phyloP scores from a whole-genome alignment of 2,113 vertebrate genomes.

The Cheirogaleus medius region DNA sequence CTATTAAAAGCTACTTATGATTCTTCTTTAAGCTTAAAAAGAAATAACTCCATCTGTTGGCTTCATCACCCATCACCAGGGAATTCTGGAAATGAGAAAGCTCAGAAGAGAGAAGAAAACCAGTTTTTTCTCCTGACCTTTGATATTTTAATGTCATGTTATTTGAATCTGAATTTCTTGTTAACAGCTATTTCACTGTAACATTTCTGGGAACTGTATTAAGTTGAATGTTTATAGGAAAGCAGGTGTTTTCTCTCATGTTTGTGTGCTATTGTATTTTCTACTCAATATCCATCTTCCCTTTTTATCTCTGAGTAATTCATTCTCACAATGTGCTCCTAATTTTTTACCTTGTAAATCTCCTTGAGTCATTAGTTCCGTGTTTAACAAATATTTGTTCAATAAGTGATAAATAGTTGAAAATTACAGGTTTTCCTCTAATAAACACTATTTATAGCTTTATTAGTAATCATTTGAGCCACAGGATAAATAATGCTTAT shows the following conservation, averaged over 20 bases:
- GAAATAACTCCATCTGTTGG: conserved; percentile 66
- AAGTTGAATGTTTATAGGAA: conserved; percentile 68
- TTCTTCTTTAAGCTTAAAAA: conserved; percentile 71
- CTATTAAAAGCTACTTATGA: conserved; percentile 68
- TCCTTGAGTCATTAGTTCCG: background rate
- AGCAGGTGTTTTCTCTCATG: conserved; percentile 71
- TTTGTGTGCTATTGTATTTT: conserved; percentile 46
- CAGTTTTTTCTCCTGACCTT: conserved; percentile 63
- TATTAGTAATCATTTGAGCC: conserved; percentile 5
- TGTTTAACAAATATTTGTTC: conserved; percentile 44
- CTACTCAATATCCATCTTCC: conserved; percentile 16
- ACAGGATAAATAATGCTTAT: background rate
- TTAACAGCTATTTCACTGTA: conserved; percentile 63
- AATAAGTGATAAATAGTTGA: conserved; percentile 36
- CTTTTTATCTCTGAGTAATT: background rate
- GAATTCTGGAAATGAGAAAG: conserved; percentile 29
- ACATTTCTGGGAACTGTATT: conserved; percentile 68
- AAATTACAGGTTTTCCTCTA: background rate
- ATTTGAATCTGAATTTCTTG: conserved; percentile 61
- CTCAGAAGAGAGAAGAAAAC: conserved; percentile 49
- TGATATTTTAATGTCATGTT: conserved; percentile 60
- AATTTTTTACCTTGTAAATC: conserved; percentile 12
- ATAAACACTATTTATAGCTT: background rate
- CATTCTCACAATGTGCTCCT: background rate
- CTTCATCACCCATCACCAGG: conserved; percentile 17